A percentile compares a stretch with the other conserved stretches of the same genome.
Evolutionary conservation across 2,888 invertebrate genomes (phyloP).

Genomic region (Leucania comma): DNA sequence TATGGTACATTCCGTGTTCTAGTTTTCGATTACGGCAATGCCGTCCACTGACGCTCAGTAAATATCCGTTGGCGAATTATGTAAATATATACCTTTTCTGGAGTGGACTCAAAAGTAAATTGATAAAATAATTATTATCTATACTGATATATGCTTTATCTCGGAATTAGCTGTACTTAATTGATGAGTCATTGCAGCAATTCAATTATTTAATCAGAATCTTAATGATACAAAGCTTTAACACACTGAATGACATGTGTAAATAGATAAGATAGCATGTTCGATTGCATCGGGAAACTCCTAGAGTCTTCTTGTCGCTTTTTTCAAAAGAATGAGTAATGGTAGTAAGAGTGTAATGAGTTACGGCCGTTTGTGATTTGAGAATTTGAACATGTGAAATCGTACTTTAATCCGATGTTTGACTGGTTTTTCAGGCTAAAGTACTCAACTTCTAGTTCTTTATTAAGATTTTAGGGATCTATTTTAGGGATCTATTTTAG

Average conservation of each 20-base stretch:
- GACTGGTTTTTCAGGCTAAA: too few relatives aligned
- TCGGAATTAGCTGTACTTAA: not conserved
- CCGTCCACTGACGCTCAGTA: too few relatives aligned
- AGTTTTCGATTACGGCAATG: too few relatives aligned
- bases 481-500: not conserved
- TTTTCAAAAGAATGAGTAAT: not conserved
- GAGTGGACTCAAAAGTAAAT: conserved; percentile 8
- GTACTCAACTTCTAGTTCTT: not conserved
- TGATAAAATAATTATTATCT: conserved; percentile 10
- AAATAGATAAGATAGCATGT: not conserved
- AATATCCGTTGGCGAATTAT: too few relatives aligned
- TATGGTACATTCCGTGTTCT: too few relatives aligned
- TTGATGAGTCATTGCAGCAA: conserved; percentile 5
- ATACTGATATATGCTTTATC: conserved; percentile 1
- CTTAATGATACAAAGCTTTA: not conserved
- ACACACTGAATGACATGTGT: not conserved
- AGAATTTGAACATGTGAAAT: too few relatives aligned
- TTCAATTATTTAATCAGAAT: conserved; percentile 8
- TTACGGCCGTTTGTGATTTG: too few relatives aligned
- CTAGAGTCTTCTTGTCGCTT: too few relatives aligned
- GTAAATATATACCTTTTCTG: not conserved
- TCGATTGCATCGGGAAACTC: not conserved
- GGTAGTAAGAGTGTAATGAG: too few relatives aligned
- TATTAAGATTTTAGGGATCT: too few relatives aligned
- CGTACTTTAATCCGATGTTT: too few relatives aligned